Conservation (phyloP, 2,797 vertebrate genomes). For the Argyrosomus regius region DNA sequence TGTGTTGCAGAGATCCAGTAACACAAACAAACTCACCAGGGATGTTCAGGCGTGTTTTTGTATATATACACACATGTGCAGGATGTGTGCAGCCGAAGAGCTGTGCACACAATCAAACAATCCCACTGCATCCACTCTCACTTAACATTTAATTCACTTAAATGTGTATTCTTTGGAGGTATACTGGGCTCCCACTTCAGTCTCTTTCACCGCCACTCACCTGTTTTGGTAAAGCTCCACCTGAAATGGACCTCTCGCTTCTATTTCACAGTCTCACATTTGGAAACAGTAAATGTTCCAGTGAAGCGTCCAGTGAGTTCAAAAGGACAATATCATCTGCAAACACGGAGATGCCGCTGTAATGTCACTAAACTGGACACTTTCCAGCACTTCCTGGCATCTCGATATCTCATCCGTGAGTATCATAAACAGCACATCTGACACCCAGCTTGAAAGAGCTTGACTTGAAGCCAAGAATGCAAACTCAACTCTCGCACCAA, state of each 20-base stretch:
- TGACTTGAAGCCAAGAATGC: constrained; percentile 46
- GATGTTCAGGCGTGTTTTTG: constrained; percentile 24
- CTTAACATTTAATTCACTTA: constrained; percentile 1
- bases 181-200: neutral
- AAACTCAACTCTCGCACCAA: constrained; percentile 19
- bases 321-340: constrained; percentile 28
- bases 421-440: constrained; percentile 55
- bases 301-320: neutral
- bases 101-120: constrained; percentile 27
- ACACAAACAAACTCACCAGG: constrained; percentile 30
- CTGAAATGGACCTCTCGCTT: neutral
- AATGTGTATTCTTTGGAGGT: constrained; percentile 13
- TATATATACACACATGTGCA: constrained; percentile 32
- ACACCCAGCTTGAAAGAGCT: constrained; percentile 47
- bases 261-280: neutral
- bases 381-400: constrained; percentile 26
- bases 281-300: neutral
- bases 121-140: neutral
- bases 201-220: neutral
- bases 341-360: constrained; percentile 20
- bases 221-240: neutral
- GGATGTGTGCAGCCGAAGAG: constrained; percentile 20
- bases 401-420: constrained; percentile 34
- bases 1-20: constrained; percentile 37
- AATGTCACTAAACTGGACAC: constrained; percentile 29